These are phyloP conservation scores for Anseranas semipalmata DNA, from an alignment of 2,113 vertebrate species.

Conservation along the genomic window DNA sequence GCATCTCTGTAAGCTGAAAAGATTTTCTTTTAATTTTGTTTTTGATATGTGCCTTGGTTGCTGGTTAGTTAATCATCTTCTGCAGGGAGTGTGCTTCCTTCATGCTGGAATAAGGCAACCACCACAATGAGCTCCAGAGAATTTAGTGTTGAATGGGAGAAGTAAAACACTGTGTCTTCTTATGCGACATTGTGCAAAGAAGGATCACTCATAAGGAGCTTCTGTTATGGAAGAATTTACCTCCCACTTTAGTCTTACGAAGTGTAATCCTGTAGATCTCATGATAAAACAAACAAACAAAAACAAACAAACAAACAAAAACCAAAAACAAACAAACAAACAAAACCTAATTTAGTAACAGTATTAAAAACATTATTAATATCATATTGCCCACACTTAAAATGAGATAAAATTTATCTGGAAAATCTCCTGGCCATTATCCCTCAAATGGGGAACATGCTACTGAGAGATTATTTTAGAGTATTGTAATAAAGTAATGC, in stretches of 20 bases:
- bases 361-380: neutral
- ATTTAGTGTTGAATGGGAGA: neutral
- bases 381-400: neutral
- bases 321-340: neutral
- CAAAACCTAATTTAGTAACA: neutral
- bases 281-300: neutral
- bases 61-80: neutral
- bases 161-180: neutral
- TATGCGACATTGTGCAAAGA: neutral
- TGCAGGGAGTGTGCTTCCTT: neutral
- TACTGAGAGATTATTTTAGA: neutral
- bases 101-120: neutral
- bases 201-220: neutral
- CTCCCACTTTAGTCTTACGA: neutral
- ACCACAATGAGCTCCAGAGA: neutral
- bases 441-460: neutral
- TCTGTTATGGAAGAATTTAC: neutral
- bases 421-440: neutral
- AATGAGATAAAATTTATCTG: neutral
- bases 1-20: neutral
- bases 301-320: neutral
- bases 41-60: fast-evolving
- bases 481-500: neutral
- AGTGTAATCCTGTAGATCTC: neutral
- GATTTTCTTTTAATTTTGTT: neutral